These are phyloP conservation scores for Pteruthius melanotis DNA, from an alignment of 2,113 vertebrate species.

Conservation along the genomic window DNA sequence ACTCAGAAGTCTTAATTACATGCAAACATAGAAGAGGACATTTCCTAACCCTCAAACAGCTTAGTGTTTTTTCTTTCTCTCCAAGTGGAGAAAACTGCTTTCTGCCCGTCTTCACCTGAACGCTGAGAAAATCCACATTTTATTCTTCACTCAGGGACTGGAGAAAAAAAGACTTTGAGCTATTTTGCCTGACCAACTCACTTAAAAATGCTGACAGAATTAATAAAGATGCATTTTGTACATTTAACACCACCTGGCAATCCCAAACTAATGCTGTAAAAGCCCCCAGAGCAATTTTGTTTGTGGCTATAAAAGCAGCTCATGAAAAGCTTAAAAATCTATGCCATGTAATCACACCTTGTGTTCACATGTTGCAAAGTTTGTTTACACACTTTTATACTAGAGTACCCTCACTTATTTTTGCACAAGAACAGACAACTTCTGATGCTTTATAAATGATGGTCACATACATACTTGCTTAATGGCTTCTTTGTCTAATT, in stretches of 20 bases:
- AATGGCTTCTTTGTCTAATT: constrained; percentile 84
- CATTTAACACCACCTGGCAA: not conserved
- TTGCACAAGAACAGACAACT: not conserved
- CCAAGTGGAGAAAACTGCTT: not conserved
- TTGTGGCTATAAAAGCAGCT: not conserved
- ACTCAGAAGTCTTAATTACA: not conserved
- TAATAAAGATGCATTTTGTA: not conserved
- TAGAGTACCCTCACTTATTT: not conserved
- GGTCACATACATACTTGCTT: constrained; percentile 66
- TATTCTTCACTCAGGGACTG: not conserved
- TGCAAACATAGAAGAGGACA: not conserved
- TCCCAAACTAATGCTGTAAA: not conserved
- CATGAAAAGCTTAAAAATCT: not conserved
- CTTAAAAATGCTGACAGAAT: not conserved
- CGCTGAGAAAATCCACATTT: not conserved
- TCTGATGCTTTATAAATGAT: not conserved
- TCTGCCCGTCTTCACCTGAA: not conserved
- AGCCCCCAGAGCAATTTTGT: not conserved
- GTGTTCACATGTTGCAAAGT: not conserved
- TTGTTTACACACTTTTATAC: not conserved
- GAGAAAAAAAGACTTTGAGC: not conserved
- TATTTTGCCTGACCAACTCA: not conserved
- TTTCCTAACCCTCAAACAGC: not conserved
- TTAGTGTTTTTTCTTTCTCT: not conserved
- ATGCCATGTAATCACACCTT: not conserved